Percentiles rank a stretch among this genome's conserved stretches.
phyloP scores from a whole-genome alignment of 2,888 invertebrate genomes.

The Tuberolachnus salignus region DNA sequence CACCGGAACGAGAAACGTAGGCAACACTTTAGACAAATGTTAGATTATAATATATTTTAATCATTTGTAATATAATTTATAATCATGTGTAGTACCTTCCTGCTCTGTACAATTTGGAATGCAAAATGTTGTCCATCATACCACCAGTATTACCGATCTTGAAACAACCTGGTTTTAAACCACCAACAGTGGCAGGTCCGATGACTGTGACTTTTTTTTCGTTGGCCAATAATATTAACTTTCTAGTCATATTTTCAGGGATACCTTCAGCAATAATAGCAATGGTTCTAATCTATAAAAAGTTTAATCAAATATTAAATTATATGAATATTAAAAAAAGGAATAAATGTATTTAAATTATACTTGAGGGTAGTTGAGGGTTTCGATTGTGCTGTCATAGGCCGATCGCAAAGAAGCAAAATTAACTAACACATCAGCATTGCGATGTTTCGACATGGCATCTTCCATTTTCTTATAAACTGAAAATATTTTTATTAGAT shows the following conservation, averaged over 20 bases:
- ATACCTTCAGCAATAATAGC: slow-evolving; percentile 99
- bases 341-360: neutral
- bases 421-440: slow-evolving; percentile 93
- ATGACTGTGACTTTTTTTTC: slow-evolving; percentile 86
- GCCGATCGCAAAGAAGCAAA: slow-evolving; percentile 98
- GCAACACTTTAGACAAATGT: slow-evolving; percentile 74
- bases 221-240: slow-evolving; percentile 83
- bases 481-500: slow-evolving; percentile 61
- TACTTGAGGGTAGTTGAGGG: slow-evolving; percentile 84
- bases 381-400: slow-evolving; percentile 94
- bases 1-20: slow-evolving; percentile 91
- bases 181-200: slow-evolving; percentile 95
- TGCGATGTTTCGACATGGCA: slow-evolving; percentile 92
- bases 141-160: slow-evolving; percentile 99
- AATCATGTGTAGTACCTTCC: slow-evolving; percentile 70
- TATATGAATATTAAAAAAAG: slow-evolving; percentile 7
- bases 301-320: neutral
- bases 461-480: slow-evolving; percentile 98
- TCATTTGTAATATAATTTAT: neutral
- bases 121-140: slow-evolving; percentile 98
- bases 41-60: neutral
- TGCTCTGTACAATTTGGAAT: slow-evolving; percentile 94
- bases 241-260: slow-evolving; percentile 97
- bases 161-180: slow-evolving; percentile 97
- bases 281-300: slow-evolving; percentile 81